Percentiles rank a stretch among this genome's conserved stretches.
Evolutionary conservation across 2,888 invertebrate genomes (phyloP).

Genomic region (Hydrotaea cyrtoneurina): DNA sequence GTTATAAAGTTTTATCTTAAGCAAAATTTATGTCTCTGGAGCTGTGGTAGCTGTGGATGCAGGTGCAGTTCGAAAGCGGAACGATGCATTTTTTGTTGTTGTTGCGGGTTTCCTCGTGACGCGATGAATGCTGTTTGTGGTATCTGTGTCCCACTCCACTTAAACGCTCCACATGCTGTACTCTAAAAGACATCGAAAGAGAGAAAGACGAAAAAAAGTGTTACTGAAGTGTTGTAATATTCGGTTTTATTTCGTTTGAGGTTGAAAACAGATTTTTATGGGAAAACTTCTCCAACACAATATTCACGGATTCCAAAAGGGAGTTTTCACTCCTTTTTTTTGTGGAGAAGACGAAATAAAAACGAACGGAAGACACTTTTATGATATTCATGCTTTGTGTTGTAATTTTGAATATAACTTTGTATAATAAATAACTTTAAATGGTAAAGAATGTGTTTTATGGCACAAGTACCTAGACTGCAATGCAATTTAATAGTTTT

Average conservation of each 20-base stretch:
- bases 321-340: not conserved
- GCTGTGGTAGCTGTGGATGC: slow-evolving; percentile 53
- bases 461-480: not conserved
- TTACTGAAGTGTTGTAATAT: not conserved
- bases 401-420: not conserved
- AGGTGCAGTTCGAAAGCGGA: slow-evolving; percentile 45
- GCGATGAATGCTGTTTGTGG: not conserved
- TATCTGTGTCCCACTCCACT: not conserved
- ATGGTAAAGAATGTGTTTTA: not conserved
- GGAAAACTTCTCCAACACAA: slow-evolving; percentile 4
- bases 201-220: not conserved
- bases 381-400: not conserved
- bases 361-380: not conserved
- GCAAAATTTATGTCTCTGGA: slow-evolving; percentile 61
- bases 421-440: not conserved
- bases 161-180: not conserved
- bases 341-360: too few relatives aligned
- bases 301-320: not conserved
- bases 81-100: slow-evolving; percentile 51
- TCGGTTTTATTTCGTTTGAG: not conserved
- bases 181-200: not conserved
- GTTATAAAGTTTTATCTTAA: slow-evolving; percentile 59
- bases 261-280: slow-evolving; percentile 38
- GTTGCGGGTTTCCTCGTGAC: not conserved
- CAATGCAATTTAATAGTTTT: not conserved